Base-by-base conservation (phyloP, 2,888 invertebrate genomes). In the Lepeophtheirus nordmannii region DNA sequence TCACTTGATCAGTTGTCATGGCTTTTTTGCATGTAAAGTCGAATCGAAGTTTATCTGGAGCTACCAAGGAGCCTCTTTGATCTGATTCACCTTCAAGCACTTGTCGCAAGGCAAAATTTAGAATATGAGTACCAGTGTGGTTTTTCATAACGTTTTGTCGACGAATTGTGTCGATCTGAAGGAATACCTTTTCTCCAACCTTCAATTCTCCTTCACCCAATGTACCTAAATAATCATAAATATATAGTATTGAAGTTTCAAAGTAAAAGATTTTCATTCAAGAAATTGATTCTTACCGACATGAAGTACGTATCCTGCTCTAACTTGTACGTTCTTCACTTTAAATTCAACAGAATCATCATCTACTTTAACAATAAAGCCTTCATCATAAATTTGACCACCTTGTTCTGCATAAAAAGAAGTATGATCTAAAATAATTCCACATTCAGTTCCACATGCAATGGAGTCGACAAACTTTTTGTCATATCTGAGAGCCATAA, bases 391-490 rank as follows among this genome's bases (percentile, higher is more conserved):
- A 72, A 92, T 94, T 79, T 99, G 98, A 14, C 98, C 98, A 69
- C 98, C 98, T 78, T 96, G 92, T 77, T 99, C 98, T 0, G 98
- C 96, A 77, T 99, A 99, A 77, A 99, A 99, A 75, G 82, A 87
- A 0, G 97, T 98, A 72, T 80, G 82, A 75, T 98, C 90, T 68
- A 98, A 78, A 69, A 99, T 78, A 67, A 99, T 78, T 20, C 92
- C 96, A 75, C 92, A 92, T 75, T 91, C 89, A 73, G 90, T 85
- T 0, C 92, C 92, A 38, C 87, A 83, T 40, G 75, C 78, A 10
- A 93, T 86, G 74, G 83, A 80, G 69, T 88, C 80, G 0, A 94
- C 90, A 79, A 97, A 98, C 73, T 84, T 77, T 74, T 90, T 90
- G 67, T 85, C 80, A 71, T 78, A 81, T 58, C 91, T 80, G 58